Conservation (phyloP, 1,140 invertebrate species). For the Pogonomyrmex californicus region DNA sequence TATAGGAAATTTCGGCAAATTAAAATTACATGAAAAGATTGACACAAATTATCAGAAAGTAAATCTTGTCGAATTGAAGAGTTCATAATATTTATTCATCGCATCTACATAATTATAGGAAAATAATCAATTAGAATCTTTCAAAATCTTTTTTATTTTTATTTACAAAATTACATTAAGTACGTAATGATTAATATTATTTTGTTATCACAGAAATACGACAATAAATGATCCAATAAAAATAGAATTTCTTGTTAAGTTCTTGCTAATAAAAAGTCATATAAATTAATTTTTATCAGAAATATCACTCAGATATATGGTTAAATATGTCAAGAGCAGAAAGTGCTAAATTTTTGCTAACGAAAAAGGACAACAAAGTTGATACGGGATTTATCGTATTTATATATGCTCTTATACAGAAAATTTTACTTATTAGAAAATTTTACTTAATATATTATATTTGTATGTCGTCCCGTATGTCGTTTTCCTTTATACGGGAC, state of each 20-base stretch:
- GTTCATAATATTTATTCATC: not conserved
- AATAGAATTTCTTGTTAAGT: not conserved
- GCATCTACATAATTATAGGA: not conserved
- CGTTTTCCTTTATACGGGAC: not conserved
- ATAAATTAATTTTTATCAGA: too few relatives aligned
- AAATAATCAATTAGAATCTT: constrained; percentile 6
- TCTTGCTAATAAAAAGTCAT: too few relatives aligned
- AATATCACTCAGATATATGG: not conserved
- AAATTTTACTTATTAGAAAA: not conserved
- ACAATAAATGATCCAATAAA: not conserved
- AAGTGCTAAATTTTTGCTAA: not conserved
- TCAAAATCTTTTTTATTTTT: not conserved
- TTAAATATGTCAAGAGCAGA: not conserved
- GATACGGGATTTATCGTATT: not conserved
- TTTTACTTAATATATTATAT: too few relatives aligned
- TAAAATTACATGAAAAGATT: not conserved
- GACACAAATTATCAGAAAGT: not conserved
- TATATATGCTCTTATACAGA: not conserved
- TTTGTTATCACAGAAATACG: not conserved
- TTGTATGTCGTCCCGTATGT: too few relatives aligned
- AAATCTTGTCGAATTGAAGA: not conserved
- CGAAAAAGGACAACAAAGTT: not conserved
- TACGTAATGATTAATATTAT: not conserved
- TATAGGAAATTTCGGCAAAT: constrained; percentile 34
- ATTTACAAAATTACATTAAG: not conserved